These are phyloP conservation scores for Eutolmus rufibarbis DNA, from an alignment of 2,888 invertebrate genomes.

Conservation along the genomic window DNA sequence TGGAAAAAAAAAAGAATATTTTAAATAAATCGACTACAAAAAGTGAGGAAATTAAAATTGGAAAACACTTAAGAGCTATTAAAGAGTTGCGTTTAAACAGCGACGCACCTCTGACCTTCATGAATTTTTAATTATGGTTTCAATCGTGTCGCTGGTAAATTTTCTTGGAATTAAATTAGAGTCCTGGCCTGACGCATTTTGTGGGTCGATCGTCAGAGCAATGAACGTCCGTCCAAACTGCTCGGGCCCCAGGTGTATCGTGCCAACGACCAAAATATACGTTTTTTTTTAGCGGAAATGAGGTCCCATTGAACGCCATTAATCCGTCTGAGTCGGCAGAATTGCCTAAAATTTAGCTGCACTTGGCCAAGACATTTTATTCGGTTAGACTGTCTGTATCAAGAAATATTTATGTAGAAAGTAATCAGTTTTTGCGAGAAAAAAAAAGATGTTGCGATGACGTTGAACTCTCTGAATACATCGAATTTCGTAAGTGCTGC, in stretches of 20 bases:
- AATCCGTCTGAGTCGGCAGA: not conserved
- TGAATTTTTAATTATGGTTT: not conserved
- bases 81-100: not conserved
- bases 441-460: not conserved
- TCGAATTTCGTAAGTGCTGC: not conserved
- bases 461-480: not conserved
- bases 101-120: not conserved
- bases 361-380: not conserved
- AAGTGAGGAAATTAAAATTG: not conserved
- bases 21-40: not conserved
- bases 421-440: not conserved
- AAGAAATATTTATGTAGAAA: not conserved
- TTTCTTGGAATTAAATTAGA: not conserved
- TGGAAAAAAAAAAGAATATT: not conserved
- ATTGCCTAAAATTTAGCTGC: not conserved
- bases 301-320: not conserved
- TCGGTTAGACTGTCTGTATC: not conserved
- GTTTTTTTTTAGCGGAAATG: not conserved
- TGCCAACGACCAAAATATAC: not conserved
- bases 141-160: not conserved
- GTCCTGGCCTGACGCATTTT: not conserved
- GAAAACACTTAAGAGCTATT: conserved; percentile 11
- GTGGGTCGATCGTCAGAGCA: not conserved
- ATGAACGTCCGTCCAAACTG: not conserved
- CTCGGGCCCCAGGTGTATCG: not conserved